These are phyloP conservation scores for Aphrophora alni DNA, from an alignment of 2,888 invertebrate genomes.

Conservation along the genomic window DNA sequence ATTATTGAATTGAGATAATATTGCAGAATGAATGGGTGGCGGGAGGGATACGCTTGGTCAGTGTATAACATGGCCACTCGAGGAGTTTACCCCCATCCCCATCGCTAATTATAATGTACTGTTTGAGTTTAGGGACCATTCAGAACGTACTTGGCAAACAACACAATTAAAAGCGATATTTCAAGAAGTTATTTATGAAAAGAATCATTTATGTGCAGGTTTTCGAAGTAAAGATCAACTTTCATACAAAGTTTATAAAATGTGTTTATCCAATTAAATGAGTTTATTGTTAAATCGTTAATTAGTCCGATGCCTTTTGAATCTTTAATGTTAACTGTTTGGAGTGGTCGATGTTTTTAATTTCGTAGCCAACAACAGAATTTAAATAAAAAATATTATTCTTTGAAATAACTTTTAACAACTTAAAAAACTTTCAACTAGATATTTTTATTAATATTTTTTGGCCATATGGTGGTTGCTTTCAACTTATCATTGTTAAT, in stretches of 20 bases:
- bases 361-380: too few species aligned
- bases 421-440: too few species aligned
- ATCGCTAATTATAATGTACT: background rate
- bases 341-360: too few species aligned
- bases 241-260: background rate
- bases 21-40: slow-evolving; percentile 28
- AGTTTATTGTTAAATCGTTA: background rate
- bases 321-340: background rate
- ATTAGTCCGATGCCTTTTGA: background rate
- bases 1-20: slow-evolving; percentile 33
- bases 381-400: too few species aligned
- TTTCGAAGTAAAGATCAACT: background rate
- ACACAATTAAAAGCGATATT: slow-evolving; percentile 6
- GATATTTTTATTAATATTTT: too few species aligned
- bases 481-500: too few species aligned
- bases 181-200: background rate
- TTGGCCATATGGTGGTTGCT: too few species aligned
- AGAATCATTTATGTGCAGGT: background rate
- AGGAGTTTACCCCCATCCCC: background rate
- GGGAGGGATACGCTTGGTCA: background rate
- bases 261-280: background rate
- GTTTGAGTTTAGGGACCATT: slow-evolving; percentile 1
- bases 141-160: background rate
- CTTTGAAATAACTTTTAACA: background rate
- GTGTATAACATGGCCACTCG: background rate